Conservation (phyloP, 2,888 invertebrate genomes). For the Coelinius sp. region DNA sequence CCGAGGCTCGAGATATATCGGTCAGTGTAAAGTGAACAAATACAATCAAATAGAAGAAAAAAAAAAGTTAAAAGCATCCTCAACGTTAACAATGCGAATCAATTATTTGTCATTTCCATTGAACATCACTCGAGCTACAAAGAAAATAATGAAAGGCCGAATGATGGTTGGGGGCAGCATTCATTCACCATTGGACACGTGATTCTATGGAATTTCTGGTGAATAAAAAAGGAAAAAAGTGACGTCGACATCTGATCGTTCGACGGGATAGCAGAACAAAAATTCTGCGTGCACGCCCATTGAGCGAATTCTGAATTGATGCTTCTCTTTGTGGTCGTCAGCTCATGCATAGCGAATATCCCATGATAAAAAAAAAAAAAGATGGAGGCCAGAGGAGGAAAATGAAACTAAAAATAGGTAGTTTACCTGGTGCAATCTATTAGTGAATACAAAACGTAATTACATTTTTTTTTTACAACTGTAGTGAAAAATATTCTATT, state of each 20-base stretch:
- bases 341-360: constrained; percentile 4
- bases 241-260: constrained; percentile 37
- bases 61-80: not conserved
- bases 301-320: constrained; percentile 17
- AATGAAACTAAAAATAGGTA: not conserved
- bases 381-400: not conserved
- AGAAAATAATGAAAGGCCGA: not conserved
- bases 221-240: constrained; percentile 20
- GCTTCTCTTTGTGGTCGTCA: constrained; percentile 17
- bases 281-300: constrained; percentile 22
- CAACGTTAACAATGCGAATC: not conserved
- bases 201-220: constrained; percentile 23
- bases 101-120: not conserved
- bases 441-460: constrained; percentile 7
- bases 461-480: not conserved
- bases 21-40: not conserved
- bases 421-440: not conserved
- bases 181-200: constrained; percentile 23
- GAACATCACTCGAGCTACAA: not conserved
- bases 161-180: not conserved
- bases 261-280: constrained; percentile 21
- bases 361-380: not conserved
- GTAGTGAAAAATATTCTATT: not conserved
- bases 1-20: not conserved
- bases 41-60: not conserved